These are phyloP conservation scores for Sitodiplosis mosellana DNA, from an alignment of 1,140 invertebrate species.

Conservation along the genomic window DNA sequence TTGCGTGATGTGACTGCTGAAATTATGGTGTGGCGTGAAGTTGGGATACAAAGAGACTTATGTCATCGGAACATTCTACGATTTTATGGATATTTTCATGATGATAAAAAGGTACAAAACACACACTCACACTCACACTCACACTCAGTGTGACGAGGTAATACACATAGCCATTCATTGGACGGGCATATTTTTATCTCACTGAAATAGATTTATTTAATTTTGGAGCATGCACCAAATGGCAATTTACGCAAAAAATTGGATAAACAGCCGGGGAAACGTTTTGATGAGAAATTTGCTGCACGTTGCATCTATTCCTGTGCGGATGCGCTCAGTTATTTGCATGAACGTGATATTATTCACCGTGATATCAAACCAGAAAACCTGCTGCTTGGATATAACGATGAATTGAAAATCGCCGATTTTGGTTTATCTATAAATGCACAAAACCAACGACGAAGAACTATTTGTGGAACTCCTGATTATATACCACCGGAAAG, in stretches of 20 bases:
- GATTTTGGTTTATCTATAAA: conserved; percentile 98
- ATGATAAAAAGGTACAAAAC: conserved; percentile 24
- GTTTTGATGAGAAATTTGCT: conserved; percentile 50
- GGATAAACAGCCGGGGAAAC: conserved; percentile 41
- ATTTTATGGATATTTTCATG: conserved; percentile 90
- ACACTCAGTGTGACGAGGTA: too few relatives aligned
- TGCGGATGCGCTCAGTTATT: conserved; percentile 76
- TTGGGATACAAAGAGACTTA: conserved; percentile 81
- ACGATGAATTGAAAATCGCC: conserved; percentile 82
- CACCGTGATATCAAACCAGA: conserved; percentile 87
- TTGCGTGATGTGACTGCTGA: conserved; percentile 76
- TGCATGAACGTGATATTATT: conserved; percentile 87
- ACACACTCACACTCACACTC: too few relatives aligned
- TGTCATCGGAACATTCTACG: conserved; percentile 87
- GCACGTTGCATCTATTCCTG: conserved; percentile 71
- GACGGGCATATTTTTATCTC: conserved; percentile 29
- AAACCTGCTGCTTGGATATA: conserved; percentile 70
- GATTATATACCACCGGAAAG: conserved; percentile 95
- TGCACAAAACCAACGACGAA: conserved; percentile 75
- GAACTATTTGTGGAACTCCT: conserved; percentile 84
- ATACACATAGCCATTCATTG: conserved; percentile 4
- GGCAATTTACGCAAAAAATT: conserved; percentile 66
- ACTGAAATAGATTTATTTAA: conserved; percentile 75
- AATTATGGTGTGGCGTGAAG: conserved; percentile 82
- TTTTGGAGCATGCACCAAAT: conserved; percentile 82